These are phyloP conservation scores for Prunella strophiata DNA, from an alignment of 2,797 vertebrate genomes.

Conservation along the genomic window DNA sequence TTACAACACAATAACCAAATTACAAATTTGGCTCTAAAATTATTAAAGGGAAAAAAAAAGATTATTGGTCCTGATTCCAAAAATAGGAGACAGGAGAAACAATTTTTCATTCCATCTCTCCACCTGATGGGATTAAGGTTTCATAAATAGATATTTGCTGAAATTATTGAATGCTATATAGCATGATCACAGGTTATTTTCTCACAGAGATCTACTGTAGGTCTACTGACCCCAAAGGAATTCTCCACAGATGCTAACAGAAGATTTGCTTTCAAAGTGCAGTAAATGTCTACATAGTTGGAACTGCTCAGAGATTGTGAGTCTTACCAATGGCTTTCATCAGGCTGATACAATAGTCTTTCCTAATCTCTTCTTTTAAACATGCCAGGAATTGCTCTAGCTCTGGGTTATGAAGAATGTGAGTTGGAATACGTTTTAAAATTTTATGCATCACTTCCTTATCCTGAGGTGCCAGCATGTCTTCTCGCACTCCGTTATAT, in stretches of 20 bases:
- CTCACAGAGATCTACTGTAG: background rate
- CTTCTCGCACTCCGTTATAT: slow-evolving; percentile 74
- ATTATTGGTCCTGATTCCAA: background rate
- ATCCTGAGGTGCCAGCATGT: slow-evolving; percentile 81
- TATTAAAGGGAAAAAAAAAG: background rate
- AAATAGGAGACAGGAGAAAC: background rate
- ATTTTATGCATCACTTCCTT: slow-evolving; percentile 79
- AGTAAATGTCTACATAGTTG: background rate
- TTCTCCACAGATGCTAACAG: background rate
- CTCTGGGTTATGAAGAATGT: slow-evolving; percentile 41
- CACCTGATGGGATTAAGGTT: background rate
- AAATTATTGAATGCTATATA: background rate
- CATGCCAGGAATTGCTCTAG: slow-evolving; percentile 58
- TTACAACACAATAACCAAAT: background rate
- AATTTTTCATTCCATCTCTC: background rate
- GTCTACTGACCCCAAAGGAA: background rate
- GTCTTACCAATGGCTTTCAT: slow-evolving; percentile 88
- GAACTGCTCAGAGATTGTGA: background rate
- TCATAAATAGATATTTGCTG: background rate
- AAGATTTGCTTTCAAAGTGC: background rate
- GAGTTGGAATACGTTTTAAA: slow-evolving; percentile 72
- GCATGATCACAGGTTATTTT: background rate
- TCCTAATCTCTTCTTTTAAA: slow-evolving; percentile 81
- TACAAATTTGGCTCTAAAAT: background rate
- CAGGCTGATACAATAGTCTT: slow-evolving; percentile 80